Evolutionary conservation across 2,888 invertebrate genomes (phyloP).

Genomic region (Platerodrilus igneus): DNA sequence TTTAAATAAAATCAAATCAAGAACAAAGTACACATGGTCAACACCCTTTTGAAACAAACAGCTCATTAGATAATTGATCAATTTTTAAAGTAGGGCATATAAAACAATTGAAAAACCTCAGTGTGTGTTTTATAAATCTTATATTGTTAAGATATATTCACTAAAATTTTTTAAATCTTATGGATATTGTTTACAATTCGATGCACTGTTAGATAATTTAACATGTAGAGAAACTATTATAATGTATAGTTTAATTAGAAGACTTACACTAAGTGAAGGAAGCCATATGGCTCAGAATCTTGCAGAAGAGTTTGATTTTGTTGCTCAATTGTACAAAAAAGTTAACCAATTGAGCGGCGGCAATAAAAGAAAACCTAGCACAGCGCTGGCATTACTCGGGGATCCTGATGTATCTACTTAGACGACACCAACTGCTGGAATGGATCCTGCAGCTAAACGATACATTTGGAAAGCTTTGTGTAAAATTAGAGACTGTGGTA

Average conservation of each 20-base stretch:
- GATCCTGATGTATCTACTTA: slow-evolving; percentile 51
- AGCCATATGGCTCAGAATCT: slow-evolving; percentile 40
- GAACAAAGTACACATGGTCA: no score
- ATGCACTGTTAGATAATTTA: slow-evolving; percentile 53
- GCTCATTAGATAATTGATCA: no score
- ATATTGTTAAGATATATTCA: slow-evolving; percentile 48
- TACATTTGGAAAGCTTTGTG: slow-evolving; percentile 75
- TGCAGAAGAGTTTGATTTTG: slow-evolving; percentile 46
- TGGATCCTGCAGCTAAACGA: slow-evolving; percentile 76
- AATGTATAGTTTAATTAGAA: slow-evolving; percentile 52
- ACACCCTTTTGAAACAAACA: no score
- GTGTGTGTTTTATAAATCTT: no score
- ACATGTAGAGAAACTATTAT: slow-evolving; percentile 52
- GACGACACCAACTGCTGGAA: slow-evolving; percentile 58
- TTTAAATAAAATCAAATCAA: no score
- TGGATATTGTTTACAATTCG: slow-evolving; percentile 57
- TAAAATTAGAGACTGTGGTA: slow-evolving; percentile 63
- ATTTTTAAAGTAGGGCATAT: slow-evolving; percentile 81
- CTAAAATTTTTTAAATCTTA: slow-evolving; percentile 57
- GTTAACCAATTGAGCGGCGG: slow-evolving; percentile 50
- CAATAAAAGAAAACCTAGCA: slow-evolving; percentile 54
- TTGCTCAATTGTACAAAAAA: slow-evolving; percentile 48
- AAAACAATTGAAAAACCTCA: no score
- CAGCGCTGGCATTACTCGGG: slow-evolving; percentile 53
- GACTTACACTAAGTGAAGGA: slow-evolving; percentile 42